Base-by-base conservation (phyloP, 1,140 invertebrate genomes). In the Anadara kagoshimensis region DNA sequence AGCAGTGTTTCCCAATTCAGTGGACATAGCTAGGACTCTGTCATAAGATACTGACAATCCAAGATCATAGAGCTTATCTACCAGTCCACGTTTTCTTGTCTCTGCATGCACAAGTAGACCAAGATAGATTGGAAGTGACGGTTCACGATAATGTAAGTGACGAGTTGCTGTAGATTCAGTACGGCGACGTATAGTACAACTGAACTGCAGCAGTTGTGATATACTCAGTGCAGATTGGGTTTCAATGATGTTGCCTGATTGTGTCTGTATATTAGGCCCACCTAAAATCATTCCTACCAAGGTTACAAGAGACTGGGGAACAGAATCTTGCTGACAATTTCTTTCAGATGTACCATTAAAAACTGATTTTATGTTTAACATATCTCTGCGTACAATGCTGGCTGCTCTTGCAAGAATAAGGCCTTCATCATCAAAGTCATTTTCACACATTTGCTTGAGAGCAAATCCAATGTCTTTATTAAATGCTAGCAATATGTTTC, bases 1-100 rank as follows among this genome's bases (percentile, higher is more conserved):
- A 22, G 43, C 66, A 22, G 54, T 22, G 22, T 61, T 61, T n/a
- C 47, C 73, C 8, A 69, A 5, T 24, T 62, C 7, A 57, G 53
- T 51, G 14, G 61, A 72, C 14, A 81, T 70, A 16, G 45, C 41
- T 22, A 81, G 26, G 8, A 81, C 69, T 14, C 77, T 16, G 16
- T 77, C 62, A 70, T 81, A 78, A 7, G 73, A 68, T 1, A 81
- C 47, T 22, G 47, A 68, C 11, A 76, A 24, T 45, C 79, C 79
- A 61, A n/a, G n/a, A n/a, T n/a, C n/a, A n/a, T 56, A 67, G 18
- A 79, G 41, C 16, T 24, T 67, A 29, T 69, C 47, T 16, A 78
- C 56, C 5, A 78, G 66, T 45, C 71, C 43, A 20, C 64, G 62
- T 53, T 53, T 68, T 54, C 74, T 20, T 7, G 69, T 67, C 8